These are phyloP conservation scores for Emydocephalus ijimae DNA, from an alignment of 2,113 vertebrate species.

Conservation along the genomic window DNA sequence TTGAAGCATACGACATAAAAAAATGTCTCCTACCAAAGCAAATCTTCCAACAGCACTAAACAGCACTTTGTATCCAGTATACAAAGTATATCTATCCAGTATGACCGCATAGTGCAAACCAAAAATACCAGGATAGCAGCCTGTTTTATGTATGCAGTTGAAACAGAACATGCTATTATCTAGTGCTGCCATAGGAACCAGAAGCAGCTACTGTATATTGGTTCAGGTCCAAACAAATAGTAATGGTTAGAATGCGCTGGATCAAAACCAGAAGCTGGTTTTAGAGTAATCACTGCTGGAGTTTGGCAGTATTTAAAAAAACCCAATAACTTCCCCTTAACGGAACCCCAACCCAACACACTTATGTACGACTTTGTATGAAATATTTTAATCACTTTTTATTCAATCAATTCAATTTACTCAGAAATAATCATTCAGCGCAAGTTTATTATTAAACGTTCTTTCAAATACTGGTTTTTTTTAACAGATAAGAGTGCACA, in stretches of 20 bases:
- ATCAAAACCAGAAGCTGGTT: neutral
- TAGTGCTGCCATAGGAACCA: conserved; percentile 26
- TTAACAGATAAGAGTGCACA: neutral
- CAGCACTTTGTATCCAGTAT: neutral
- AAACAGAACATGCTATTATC: conserved; percentile 17
- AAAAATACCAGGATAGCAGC: conserved; percentile 25
- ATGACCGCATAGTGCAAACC: neutral
- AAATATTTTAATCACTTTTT: neutral
- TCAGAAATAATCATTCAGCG: neutral
- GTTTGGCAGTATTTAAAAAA: neutral
- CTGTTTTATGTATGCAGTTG: conserved; percentile 2
- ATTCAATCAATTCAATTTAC: neutral
- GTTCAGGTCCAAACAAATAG: conserved; percentile 10
- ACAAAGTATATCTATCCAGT: neutral
- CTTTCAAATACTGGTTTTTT: neutral
- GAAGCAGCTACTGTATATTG: neutral
- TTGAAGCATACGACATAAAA: neutral
- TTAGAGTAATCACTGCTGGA: neutral
- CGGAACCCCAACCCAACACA: neutral
- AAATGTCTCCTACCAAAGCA: neutral
- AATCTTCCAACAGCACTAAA: conserved; percentile 1
- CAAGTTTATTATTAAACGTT: neutral
- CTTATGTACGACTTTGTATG: no score
- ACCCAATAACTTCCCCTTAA: neutral
- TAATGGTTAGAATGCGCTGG: neutral